Percentiles rank a stretch among this genome's conserved stretches.
These are phyloP conservation scores for Calyptommatus sinebrachiatus DNA, from an alignment of 2,113 vertebrate genomes.

Conservation along the genomic window DNA sequence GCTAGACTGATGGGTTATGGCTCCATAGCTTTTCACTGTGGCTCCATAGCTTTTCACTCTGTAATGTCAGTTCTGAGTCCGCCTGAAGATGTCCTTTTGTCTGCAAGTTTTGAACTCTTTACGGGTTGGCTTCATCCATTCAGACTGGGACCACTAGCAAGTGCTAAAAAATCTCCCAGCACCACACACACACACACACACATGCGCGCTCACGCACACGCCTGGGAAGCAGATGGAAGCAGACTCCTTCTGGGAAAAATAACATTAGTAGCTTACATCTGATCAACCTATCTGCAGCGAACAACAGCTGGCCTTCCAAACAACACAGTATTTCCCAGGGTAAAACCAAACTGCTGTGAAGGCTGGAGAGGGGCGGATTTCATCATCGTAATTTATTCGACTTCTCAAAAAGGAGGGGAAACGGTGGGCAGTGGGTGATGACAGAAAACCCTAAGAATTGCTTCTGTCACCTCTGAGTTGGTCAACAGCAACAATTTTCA, in stretches of 20 bases:
- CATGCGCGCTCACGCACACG: no score
- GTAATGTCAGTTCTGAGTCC: no score
- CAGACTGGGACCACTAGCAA: background rate
- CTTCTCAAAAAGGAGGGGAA: background rate
- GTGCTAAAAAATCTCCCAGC: background rate
- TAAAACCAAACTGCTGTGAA: background rate
- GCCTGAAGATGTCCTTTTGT: background rate
- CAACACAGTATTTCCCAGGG: slow-evolving; percentile 12
- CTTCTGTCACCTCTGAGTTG: background rate
- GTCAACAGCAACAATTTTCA: background rate
- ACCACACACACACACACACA: background rate
- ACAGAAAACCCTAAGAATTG: background rate
- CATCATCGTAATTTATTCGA: background rate
- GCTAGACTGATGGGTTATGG: no score
- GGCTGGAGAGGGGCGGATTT: slow-evolving; percentile 14
- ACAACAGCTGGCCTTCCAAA: slow-evolving; percentile 22
- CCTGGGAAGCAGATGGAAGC: slow-evolving; percentile 17
- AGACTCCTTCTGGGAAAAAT: slow-evolving; percentile 23
- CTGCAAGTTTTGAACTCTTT: no score
- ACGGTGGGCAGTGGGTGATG: no score
- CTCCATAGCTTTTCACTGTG: no score
- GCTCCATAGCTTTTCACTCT: background rate
- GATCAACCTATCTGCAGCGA: slow-evolving; percentile 5
- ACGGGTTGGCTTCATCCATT: background rate
- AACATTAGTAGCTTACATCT: slow-evolving; percentile 28